Conservation (phyloP, 2,113 vertebrate species). For the Baryphthengus martii region DNA sequence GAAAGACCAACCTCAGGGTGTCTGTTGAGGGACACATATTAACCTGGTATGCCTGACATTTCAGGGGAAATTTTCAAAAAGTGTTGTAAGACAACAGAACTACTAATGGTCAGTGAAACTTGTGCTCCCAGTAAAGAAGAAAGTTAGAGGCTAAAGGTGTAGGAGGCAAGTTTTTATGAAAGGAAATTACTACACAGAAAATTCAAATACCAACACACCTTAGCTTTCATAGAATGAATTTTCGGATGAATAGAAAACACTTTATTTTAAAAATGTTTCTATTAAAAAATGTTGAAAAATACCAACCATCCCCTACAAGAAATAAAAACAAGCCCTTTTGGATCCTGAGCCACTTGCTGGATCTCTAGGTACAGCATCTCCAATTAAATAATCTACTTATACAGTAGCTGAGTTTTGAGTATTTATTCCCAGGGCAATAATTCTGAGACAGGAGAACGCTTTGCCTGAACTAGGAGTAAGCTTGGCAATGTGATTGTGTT, state of each 20-base stretch:
- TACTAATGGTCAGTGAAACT: not conserved
- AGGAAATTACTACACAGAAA: not conserved
- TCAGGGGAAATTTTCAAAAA: not conserved
- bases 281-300: not conserved
- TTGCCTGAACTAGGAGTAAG: not conserved
- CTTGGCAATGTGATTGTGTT: not conserved
- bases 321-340: not conserved
- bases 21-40: not conserved
- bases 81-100: not conserved
- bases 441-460: not conserved
- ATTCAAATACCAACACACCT: not conserved
- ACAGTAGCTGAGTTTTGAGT: not conserved
- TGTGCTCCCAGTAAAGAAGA: not conserved
- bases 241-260: not conserved
- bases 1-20: not conserved
- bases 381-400: not conserved
- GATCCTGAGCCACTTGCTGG: not conserved
- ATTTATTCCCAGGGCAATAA: not conserved
- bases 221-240: not conserved
- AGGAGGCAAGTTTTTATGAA: not conserved
- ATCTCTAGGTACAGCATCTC: not conserved
- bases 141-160: not conserved
- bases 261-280: not conserved
- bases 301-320: not conserved
- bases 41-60: not conserved